Percentiles rank a stretch among this genome's conserved stretches.
Evolutionary conservation across 2,797 vertebrate species (phyloP).

Genomic region (Choloepus didactylus): DNA sequence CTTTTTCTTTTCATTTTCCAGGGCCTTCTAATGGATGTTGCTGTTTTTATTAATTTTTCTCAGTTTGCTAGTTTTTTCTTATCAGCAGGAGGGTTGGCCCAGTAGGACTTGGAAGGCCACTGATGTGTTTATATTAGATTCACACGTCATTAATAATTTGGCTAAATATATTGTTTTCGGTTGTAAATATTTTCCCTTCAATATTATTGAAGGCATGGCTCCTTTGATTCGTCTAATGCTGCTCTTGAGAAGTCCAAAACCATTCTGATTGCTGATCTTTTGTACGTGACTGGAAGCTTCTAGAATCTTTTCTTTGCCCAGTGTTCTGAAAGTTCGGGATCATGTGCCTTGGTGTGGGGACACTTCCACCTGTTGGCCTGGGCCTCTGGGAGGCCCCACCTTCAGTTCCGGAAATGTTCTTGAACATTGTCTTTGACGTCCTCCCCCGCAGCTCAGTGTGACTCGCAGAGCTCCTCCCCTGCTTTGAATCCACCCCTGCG

Average conservation of each 20-base stretch:
- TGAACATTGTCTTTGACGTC: neutral
- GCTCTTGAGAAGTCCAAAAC: neutral
- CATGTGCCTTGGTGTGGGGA: too few relatives aligned
- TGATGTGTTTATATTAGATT: too few relatives aligned
- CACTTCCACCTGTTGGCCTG: too few relatives aligned
- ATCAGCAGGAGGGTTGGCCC: neutral
- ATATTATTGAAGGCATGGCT: neutral
- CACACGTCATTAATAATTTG: accelerated
- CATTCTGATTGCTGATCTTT: too few relatives aligned
- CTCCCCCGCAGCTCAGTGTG: neutral
- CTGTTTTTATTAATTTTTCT: neutral
- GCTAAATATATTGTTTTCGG: neutral
- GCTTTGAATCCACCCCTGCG: neutral
- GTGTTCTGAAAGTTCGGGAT: neutral
- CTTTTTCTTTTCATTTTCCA: neutral
- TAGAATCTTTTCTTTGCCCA: too few relatives aligned
- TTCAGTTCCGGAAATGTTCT: neutral
- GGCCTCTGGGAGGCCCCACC: neutral
- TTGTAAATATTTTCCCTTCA: neutral
- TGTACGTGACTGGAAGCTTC: neutral
- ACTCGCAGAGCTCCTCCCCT: neutral
- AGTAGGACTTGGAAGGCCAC: neutral
- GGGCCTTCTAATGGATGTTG: neutral
- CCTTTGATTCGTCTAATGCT: neutral
- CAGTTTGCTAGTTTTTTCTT: neutral